Evolutionary conservation across 2,888 invertebrate species (phyloP).

Genomic region (Proisotoma minuta): DNA sequence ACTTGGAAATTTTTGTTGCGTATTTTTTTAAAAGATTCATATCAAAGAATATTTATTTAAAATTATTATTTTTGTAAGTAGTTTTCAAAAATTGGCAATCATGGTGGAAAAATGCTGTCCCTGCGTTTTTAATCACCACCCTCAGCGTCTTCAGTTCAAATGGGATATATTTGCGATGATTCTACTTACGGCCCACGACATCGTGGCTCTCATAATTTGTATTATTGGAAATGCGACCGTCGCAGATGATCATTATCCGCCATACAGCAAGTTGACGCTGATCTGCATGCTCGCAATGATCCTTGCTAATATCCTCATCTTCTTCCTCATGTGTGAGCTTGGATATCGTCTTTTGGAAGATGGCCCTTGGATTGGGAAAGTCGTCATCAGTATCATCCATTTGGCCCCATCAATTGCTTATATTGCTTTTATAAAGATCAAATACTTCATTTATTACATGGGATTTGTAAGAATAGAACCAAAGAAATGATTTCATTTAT

Average conservation of each 20-base stretch:
- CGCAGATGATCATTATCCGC: background rate
- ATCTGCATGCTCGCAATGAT: too few species aligned
- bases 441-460: background rate
- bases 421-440: background rate
- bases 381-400: background rate
- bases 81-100: too few species aligned
- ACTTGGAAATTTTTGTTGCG: too few species aligned
- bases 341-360: background rate
- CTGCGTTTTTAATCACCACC: too few species aligned
- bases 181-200: background rate
- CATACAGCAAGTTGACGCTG: too few species aligned
- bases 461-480: constrained; percentile 3
- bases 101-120: too few species aligned
- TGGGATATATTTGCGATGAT: background rate
- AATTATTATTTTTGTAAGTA: too few species aligned
- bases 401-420: background rate
- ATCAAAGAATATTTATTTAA: too few species aligned
- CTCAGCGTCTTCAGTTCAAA: too few species aligned
- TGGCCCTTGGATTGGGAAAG: background rate
- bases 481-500: too few species aligned
- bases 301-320: background rate
- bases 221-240: background rate
- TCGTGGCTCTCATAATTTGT: background rate
- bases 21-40: too few species aligned
- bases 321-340: background rate